phyloP scores from a whole-genome alignment of 1,140 invertebrate species.

The Hypsibius dujardini region DNA sequence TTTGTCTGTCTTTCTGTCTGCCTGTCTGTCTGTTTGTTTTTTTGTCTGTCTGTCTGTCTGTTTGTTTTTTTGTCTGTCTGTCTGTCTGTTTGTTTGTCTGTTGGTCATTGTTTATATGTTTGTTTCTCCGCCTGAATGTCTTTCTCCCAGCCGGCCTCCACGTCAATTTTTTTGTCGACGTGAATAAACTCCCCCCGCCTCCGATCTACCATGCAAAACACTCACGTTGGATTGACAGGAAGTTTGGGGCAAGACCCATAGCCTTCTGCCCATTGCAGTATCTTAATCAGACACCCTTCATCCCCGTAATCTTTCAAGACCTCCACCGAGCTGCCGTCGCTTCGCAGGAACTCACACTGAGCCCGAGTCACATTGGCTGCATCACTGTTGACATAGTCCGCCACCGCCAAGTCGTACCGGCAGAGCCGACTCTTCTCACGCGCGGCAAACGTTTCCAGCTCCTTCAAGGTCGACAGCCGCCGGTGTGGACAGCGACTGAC shows the following conservation, averaged over 20 bases:
- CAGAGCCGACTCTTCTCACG: slow-evolving; percentile 53
- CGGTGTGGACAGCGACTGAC: slow-evolving; percentile 64
- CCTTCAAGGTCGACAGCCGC: slow-evolving; percentile 43
- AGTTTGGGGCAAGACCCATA: slow-evolving; percentile 43
- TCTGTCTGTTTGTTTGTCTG: too few relatives aligned
- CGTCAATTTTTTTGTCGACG: too few relatives aligned
- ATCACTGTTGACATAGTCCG: slow-evolving; percentile 25
- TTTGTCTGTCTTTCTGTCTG: too few relatives aligned
- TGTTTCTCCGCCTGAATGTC: too few relatives aligned
- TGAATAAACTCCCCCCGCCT: too few relatives aligned
- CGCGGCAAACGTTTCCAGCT: slow-evolving; percentile 54
- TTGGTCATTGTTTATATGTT: too few relatives aligned
- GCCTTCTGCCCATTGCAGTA: slow-evolving; percentile 10
- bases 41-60: too few relatives aligned
- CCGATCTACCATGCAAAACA: too few relatives aligned
- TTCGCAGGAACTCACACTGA: slow-evolving; percentile 20
- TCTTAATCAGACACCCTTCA: slow-evolving; percentile 18
- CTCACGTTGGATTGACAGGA: slow-evolving; percentile 50
- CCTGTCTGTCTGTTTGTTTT: too few relatives aligned
- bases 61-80: too few relatives aligned
- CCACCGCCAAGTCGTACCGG: slow-evolving; percentile 41
- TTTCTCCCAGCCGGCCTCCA: too few relatives aligned
- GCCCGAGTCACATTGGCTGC: slow-evolving; percentile 8
- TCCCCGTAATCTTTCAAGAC: slow-evolving; percentile 13
- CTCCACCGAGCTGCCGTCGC: slow-evolving; percentile 12